Conservation (phyloP, 2,888 invertebrate species). For the Cinara cedri region DNA sequence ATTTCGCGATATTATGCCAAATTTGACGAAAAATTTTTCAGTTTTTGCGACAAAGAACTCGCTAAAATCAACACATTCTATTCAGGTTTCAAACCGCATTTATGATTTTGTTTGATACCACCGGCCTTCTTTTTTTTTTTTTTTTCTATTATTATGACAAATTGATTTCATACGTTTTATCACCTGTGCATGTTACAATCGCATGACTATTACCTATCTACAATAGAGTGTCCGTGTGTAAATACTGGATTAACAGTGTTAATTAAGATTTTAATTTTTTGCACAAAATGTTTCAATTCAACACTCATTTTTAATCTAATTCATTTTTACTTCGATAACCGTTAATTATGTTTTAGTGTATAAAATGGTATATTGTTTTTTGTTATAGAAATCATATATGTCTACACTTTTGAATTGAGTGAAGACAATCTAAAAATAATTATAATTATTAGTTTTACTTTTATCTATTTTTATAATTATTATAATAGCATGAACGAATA, state of each 20-base stretch:
- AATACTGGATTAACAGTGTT: not conserved
- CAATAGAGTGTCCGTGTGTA: not conserved
- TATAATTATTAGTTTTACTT: no score
- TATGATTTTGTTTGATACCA: conserved; percentile 39
- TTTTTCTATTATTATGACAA: not conserved
- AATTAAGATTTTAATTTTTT: not conserved
- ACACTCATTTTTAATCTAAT: not conserved
- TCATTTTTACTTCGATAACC: not conserved
- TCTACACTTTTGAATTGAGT: no score
- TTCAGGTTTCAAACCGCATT: conserved; percentile 69
- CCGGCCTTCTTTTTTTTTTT: not conserved
- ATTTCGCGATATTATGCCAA: conserved; percentile 87
- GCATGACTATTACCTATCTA: no score
- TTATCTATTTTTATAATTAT: no score
- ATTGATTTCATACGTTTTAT: not conserved
- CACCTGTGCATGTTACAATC: not conserved
- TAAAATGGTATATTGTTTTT: not conserved
- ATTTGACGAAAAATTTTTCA: conserved; percentile 95
- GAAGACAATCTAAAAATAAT: no score
- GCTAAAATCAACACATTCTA: conserved; percentile 97
- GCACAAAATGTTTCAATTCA: not conserved
- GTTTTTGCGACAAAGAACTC: conserved; percentile 91
- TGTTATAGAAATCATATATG: no score
- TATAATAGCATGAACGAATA: no score
- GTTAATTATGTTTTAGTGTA: not conserved